A percentile compares a stretch with the other conserved stretches of the same genome.
phyloP scores from a whole-genome alignment of 1,140 invertebrate genomes.

The Medauroidea extradentata region DNA sequence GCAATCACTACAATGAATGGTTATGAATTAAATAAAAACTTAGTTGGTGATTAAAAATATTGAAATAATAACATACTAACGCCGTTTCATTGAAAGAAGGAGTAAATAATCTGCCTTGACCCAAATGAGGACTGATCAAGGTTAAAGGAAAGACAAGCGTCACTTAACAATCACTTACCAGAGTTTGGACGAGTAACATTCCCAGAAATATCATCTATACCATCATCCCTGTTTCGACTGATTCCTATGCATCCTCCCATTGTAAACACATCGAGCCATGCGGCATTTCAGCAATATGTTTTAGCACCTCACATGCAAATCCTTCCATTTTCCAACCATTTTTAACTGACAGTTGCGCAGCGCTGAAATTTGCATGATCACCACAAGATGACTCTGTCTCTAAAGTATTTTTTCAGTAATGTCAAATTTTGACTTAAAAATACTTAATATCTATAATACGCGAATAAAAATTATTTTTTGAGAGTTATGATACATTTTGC shows the following conservation, averaged over 20 bases:
- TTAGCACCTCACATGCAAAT: conserved; percentile 39
- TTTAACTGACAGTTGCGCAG: not conserved
- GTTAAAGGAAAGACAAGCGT: not conserved
- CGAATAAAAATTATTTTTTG: too few relatives aligned
- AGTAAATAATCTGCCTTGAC: not conserved
- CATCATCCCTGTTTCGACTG: conserved; percentile 69
- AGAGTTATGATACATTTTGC: too few relatives aligned
- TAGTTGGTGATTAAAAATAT: too few relatives aligned
- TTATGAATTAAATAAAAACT: too few relatives aligned
- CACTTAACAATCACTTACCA: conserved; percentile 50
- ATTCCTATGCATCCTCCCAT: conserved; percentile 84
- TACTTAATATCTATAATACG: too few relatives aligned
- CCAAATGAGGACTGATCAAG: not conserved
- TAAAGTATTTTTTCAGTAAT: not conserved
- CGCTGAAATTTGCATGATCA: not conserved
- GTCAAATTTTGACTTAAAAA: too few relatives aligned
- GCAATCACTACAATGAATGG: too few relatives aligned
- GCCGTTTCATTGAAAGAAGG: not conserved
- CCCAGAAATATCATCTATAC: conserved; percentile 68
- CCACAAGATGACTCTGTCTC: not conserved
- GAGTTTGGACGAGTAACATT: conserved; percentile 70
- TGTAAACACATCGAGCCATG: conserved; percentile 45
- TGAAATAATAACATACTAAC: too few relatives aligned
- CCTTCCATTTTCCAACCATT: conserved; percentile 16
- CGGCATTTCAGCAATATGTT: conserved; percentile 49